Conservation (phyloP, 2,888 invertebrate genomes). For the Marasmarcha lunaedactyla region DNA sequence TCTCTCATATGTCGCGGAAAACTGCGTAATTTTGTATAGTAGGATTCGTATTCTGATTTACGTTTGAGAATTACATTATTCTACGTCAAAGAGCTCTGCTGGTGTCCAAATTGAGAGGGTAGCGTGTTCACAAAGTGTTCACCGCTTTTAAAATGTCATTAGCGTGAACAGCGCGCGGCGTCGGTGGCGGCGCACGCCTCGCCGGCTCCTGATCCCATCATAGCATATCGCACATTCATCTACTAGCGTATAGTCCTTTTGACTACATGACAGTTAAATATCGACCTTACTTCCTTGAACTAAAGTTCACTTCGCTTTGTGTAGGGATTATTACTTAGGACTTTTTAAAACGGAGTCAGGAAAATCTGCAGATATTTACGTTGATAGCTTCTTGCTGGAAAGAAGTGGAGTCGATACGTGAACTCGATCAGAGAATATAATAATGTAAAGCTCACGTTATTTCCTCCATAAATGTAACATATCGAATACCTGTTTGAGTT, state of each 20-base stretch:
- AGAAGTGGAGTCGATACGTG: slow-evolving; percentile 60
- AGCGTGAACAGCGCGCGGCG: slow-evolving; percentile 26
- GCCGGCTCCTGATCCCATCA: slow-evolving; percentile 65
- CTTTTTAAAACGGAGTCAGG: slow-evolving; percentile 23
- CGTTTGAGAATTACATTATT: background rate
- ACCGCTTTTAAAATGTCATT: slow-evolving; percentile 46
- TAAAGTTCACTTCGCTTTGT: background rate
- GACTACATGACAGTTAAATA: slow-evolving; percentile 14
- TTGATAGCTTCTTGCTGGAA: slow-evolving; percentile 54
- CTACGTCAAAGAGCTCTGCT: background rate
- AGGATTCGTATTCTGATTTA: slow-evolving; percentile 5
- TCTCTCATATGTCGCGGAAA: slow-evolving; percentile 14
- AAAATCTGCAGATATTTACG: slow-evolving; percentile 63
- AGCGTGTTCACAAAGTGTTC: slow-evolving; percentile 25
- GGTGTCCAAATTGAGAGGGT: too few species aligned
- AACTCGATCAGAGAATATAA: slow-evolving; percentile 54
- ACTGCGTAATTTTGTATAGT: slow-evolving; percentile 11
- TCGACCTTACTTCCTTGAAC: slow-evolving; percentile 25
- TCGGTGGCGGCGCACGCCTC: slow-evolving; percentile 47
- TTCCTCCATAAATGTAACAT: slow-evolving; percentile 34
- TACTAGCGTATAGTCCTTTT: slow-evolving; percentile 21
- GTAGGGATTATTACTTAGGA: slow-evolving; percentile 17
- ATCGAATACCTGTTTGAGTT: slow-evolving; percentile 3
- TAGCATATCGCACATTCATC: slow-evolving; percentile 37
- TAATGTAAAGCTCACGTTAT: slow-evolving; percentile 47